Percentiles rank a stretch among this genome's conserved stretches.
Evolutionary conservation across 2,888 invertebrate species (phyloP).

Genomic region (Disparrhopalites patrizii): DNA sequence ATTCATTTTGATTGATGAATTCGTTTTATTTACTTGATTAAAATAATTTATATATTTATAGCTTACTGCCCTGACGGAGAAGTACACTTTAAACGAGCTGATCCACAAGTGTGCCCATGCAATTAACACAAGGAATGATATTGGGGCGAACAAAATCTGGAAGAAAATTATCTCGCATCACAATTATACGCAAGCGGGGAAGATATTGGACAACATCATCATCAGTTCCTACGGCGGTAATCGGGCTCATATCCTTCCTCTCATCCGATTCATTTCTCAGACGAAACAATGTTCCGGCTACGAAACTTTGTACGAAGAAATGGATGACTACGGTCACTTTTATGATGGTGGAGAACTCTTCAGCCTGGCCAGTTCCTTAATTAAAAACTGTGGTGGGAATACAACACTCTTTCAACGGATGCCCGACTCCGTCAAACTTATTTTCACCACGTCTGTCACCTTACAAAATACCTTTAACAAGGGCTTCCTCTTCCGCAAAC

Average conservation of each 20-base stretch:
- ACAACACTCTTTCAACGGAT: slow-evolving; percentile 4
- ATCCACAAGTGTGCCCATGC: neutral
- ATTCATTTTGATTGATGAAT: neutral
- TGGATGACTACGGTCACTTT: slow-evolving; percentile 23
- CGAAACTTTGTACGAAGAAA: slow-evolving; percentile 20
- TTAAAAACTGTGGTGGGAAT: neutral
- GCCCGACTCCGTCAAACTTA: slow-evolving; percentile 14
- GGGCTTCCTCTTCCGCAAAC: slow-evolving; percentile 24
- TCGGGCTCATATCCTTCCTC: slow-evolving; percentile 15
- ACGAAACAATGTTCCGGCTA: slow-evolving; percentile 19
- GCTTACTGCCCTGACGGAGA: slow-evolving; percentile 1
- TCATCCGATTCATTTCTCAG: slow-evolving; percentile 25
- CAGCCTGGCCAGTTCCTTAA: slow-evolving; percentile 8
- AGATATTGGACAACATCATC: slow-evolving; percentile 15
- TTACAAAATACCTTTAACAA: slow-evolving; percentile 26
- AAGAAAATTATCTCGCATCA: slow-evolving; percentile 1
- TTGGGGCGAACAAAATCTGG: slow-evolving; percentile 26
- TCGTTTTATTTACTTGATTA: neutral
- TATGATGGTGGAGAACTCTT: slow-evolving; percentile 25
- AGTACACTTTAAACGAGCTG: slow-evolving; percentile 16
- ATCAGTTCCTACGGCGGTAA: slow-evolving; percentile 15
- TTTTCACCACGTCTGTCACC: slow-evolving; percentile 12
- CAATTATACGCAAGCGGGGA: neutral
- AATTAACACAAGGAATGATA: slow-evolving; percentile 14
- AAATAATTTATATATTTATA: slow-evolving; percentile 4